Base-by-base conservation (phyloP, 2,797 vertebrate species). In the Anomalospiza imberbis region DNA sequence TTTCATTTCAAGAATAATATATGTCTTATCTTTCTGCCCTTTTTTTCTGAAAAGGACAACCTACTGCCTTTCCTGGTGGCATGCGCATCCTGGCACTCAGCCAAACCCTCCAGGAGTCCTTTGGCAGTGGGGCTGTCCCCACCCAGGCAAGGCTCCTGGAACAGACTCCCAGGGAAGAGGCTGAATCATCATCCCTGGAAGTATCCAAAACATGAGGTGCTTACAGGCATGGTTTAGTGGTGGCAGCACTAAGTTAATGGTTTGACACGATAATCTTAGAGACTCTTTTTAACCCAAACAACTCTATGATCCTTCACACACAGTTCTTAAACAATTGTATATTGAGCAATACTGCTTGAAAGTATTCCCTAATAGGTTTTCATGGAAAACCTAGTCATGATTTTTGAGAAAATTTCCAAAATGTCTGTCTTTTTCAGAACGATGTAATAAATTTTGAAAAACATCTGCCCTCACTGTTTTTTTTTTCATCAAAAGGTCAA, bases 21-120 rank as follows among this genome's bases (percentile, higher is more conserved):
- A 42, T 1, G 1, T 6, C n/a, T n/a, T 76, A 44, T 44, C 66
- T 78, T 17, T 12, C 22, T 87, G 34, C 34, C 12, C 16, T n/a
- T 29, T 82, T 82, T 54, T 38, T 7, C 13, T 73, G 65, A 42
- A 54, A 73, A 65, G 55, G 57, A 1, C 50, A 61, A 12, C 18
- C 26, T 28, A 1, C n/a, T 40, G 40, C 29, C 17, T 38, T n/a
- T 42, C 28, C 58, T 83, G 67, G 15, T n/a, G 40, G 7, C 12
- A 16, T 0, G 1, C 12, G 48, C 28, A 14, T 17, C 21, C 47
- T 1, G 0, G 32, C 32, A 9, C 38, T 44, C 38, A 26, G 32
- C 19, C 0, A 0, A 38, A 62, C 19, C 7, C 67, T n/a, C 1
- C 0, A 29, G 40, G 24, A 47, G 16, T 10, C 40, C 42, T 83